A percentile compares a stretch with the other conserved stretches of the same genome.
Conservation (phyloP, 1,140 invertebrate species). For the Glomeris maerens region DNA sequence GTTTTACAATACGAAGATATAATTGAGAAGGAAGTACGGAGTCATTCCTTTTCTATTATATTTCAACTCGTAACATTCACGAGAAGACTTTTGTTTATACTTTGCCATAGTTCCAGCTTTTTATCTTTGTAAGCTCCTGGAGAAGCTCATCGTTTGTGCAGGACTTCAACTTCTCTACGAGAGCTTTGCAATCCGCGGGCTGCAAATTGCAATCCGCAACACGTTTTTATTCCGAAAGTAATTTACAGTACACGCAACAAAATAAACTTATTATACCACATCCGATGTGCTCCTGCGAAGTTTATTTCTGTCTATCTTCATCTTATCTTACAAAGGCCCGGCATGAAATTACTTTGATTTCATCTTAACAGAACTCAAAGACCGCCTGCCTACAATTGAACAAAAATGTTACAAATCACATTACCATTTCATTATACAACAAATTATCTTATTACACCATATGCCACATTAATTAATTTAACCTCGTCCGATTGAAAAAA, state of each 20-base stretch:
- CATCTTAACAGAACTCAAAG: not conserved
- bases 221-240: conserved; percentile 7
- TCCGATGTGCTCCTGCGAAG: conserved; percentile 77
- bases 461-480: too few species aligned
- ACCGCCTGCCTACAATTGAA: too few species aligned
- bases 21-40: not conserved
- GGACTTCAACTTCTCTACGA: conserved; percentile 61
- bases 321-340: too few species aligned
- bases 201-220: conserved; percentile 27
- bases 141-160: conserved; percentile 50
- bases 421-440: too few species aligned
- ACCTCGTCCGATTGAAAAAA: too few species aligned
- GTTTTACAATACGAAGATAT: not conserved
- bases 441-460: too few species aligned
- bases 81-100: too few species aligned
- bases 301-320: conserved; percentile 76
- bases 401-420: too few species aligned
- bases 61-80: too few species aligned
- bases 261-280: conserved; percentile 40
- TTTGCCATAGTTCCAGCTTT: conserved; percentile 77
- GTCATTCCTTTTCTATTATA: not conserved
- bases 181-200: conserved; percentile 62
- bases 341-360: too few species aligned
- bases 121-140: conserved; percentile 55
- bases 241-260: conserved; percentile 2